Evolutionary conservation across 2,888 invertebrate species (phyloP).

Genomic region (Anthrax anthrax): DNA sequence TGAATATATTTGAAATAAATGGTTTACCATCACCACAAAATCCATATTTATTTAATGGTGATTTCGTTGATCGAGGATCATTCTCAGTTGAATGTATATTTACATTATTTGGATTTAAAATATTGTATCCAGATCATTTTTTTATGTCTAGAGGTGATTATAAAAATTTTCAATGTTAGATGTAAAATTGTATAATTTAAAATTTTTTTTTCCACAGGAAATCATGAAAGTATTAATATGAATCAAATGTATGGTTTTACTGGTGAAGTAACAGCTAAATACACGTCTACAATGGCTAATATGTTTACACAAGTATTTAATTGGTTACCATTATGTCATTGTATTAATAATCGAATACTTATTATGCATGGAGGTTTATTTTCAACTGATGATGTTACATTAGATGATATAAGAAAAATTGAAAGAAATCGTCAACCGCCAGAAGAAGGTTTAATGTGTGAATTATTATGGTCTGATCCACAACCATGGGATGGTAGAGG

Average conservation of each 20-base stretch:
- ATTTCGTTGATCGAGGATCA: conserved; percentile 98
- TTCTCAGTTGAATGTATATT: conserved; percentile 99
- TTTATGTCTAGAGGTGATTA: conserved; percentile 87
- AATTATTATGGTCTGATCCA: conserved; percentile 97
- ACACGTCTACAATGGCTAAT: conserved; percentile 87
- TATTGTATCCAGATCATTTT: conserved; percentile 91
- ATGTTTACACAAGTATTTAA: conserved; percentile 98
- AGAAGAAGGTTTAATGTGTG: conserved; percentile 96
- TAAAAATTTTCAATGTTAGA: neutral
- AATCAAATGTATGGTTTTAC: conserved; percentile 99
- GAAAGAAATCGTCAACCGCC: conserved; percentile 95
- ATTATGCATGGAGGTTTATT: conserved; percentile 99
- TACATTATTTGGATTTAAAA: conserved; percentile 89
- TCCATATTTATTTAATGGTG: conserved; percentile 97
- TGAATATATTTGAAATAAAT: conserved; percentile 94
- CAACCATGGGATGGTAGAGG: conserved; percentile 77
- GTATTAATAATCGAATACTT: conserved; percentile 68
- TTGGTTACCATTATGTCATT: conserved; percentile 90
- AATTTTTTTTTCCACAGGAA: conserved; percentile 46
- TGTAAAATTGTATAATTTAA: conserved; percentile 8
- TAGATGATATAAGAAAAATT: conserved; percentile 78
- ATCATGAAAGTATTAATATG: conserved; percentile 96
- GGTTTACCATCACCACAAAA: conserved; percentile 88
- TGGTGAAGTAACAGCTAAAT: conserved; percentile 95
- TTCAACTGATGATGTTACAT: conserved; percentile 80